Evolutionary conservation across 2,113 vertebrate species (phyloP).

Genomic region (Amphilophus citrinellus): DNA sequence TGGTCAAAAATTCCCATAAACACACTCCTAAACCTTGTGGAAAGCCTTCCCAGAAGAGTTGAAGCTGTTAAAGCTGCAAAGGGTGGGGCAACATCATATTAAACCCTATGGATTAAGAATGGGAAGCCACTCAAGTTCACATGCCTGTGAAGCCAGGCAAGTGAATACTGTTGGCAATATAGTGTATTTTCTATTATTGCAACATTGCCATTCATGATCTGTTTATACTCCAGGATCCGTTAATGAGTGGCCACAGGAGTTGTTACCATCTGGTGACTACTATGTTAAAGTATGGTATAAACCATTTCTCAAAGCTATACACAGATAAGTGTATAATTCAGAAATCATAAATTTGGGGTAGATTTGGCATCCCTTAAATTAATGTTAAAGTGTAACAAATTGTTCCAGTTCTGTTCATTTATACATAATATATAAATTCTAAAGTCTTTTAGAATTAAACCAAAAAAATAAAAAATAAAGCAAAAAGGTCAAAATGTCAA

Average conservation of each 20-base stretch:
- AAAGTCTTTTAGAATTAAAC: not conserved
- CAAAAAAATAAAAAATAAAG: not conserved
- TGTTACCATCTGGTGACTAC: not conserved
- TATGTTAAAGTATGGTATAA: not conserved
- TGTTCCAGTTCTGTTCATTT: not conserved
- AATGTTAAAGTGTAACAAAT: not conserved
- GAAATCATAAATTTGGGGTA: not conserved
- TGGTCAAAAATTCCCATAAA: too few relatives aligned
- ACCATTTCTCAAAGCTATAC: not conserved
- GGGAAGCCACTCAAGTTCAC: too few relatives aligned
- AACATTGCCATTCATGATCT: not conserved
- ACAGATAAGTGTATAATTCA: accelerated
- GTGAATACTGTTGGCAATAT: too few relatives aligned
- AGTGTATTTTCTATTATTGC: not conserved
- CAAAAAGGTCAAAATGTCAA: not conserved
- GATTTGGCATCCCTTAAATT: not conserved
- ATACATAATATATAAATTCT: not conserved
- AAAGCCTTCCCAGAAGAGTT: too few relatives aligned
- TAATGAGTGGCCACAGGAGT: not conserved
- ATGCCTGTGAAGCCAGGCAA: too few relatives aligned
- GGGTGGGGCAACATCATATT: too few relatives aligned
- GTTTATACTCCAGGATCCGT: not conserved
- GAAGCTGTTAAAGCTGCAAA: too few relatives aligned
- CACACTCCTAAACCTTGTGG: too few relatives aligned
- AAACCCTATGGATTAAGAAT: too few relatives aligned